Base-by-base conservation (phyloP, 2,797 vertebrate species). In the Chrosomus eos region DNA sequence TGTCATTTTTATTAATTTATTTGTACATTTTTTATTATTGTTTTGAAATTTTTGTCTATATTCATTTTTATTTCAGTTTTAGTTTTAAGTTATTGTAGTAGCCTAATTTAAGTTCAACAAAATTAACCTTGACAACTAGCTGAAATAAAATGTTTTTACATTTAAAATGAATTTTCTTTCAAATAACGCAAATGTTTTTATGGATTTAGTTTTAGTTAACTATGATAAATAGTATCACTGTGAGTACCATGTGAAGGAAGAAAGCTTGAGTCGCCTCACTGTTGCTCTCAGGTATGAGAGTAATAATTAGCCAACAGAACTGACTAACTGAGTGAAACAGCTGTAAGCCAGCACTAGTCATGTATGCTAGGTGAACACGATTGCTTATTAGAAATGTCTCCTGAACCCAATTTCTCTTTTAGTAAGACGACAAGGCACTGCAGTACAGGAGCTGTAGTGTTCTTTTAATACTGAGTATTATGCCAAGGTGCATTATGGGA, bases 271-370 rank as follows among this genome's bases (percentile, higher is more conserved):
- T 19, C 70, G 9, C 11, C 53, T 16, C 11, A 26, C 72, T 38
- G 21, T 51, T 11, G 0, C 64, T 73, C 67, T 53, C 62, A 45
- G 62, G 71, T 13, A 68, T 33, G 45, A n/a, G n/a, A n/a, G n/a
- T 43, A 87, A 66, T 87, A 75, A 67, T 76, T 55, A 40, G 31
- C 60, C 45, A 75, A 83, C 33, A 76, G 70, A 68, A 76, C 80
- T 31, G 68, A 60, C 36, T 81, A 81, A 81, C 36, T 82, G 60
- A 68, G n/a, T 28, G 60, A 82, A 74, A 82, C 28, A 66, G 43
- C 72, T 55, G 21, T 67, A 67, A 66, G 45, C 72, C 72, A 53
- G n/a, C 43, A 66, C 72, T 76, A 66, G 81, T 45, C 60, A 38
- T 76, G 82, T 33, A 48, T 75, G 31, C 31, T 26, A 62, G 53